Evolutionary conservation across 2,113 vertebrate species (phyloP).

Genomic region (Macaca nemestrina): DNA sequence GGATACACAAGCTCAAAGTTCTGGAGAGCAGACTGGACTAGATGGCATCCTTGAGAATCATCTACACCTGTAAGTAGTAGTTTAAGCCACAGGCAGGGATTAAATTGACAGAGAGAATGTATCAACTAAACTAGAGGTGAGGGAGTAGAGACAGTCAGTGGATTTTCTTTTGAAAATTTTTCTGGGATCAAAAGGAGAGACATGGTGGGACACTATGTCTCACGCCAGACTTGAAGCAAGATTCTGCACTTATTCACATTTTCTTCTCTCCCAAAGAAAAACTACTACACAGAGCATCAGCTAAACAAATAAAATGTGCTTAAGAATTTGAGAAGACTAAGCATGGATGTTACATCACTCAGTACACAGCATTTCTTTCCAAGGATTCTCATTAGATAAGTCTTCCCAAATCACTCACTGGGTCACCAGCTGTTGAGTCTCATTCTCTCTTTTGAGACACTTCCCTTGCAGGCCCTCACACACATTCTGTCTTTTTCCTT

Average conservation of each 20-base stretch:
- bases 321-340: not conserved
- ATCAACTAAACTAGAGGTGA: not conserved
- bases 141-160: not conserved
- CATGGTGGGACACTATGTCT: not conserved
- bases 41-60: not conserved
- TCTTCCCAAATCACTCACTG: conserved; percentile 3
- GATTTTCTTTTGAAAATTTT: not conserved
- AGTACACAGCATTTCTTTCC: not conserved
- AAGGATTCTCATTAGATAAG: not conserved
- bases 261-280: not conserved
- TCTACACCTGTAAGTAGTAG: not conserved
- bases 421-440: not conserved
- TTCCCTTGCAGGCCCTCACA: not conserved
- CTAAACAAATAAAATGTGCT: not conserved
- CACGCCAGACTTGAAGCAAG: not conserved
- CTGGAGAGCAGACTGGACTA: not conserved
- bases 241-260: not conserved
- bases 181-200: not conserved
- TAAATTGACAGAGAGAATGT: not conserved
- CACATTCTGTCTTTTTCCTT: not conserved
- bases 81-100: not conserved
- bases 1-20: not conserved
- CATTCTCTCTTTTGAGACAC: not conserved
- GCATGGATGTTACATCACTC: not conserved
- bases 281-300: not conserved